phyloP scores from a whole-genome alignment of 2,113 vertebrate species.

The Meles meles region DNA sequence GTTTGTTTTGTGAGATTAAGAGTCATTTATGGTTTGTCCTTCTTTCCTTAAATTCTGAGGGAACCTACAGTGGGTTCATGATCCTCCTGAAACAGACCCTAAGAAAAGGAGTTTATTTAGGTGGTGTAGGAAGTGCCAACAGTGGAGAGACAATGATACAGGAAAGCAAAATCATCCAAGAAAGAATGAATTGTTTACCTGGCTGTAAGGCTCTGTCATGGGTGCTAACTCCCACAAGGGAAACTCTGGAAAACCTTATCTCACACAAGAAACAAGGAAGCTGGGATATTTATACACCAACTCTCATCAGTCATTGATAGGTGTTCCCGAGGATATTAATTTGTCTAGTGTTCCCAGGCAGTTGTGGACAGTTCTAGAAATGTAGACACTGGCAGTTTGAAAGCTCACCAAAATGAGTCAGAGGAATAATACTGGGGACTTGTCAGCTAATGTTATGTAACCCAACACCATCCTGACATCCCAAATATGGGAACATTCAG shows the following conservation, averaged over 20 bases:
- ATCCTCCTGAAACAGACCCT: background rate
- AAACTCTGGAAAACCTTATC: background rate
- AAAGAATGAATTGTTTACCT: background rate
- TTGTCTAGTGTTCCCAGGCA: background rate
- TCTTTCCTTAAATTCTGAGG: background rate
- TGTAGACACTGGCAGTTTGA: background rate
- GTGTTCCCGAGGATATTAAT: background rate
- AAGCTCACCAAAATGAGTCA: background rate
- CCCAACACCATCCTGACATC: background rate
- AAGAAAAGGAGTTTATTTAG: background rate
- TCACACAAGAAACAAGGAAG: background rate
- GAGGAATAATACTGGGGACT: background rate
- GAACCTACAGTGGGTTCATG: background rate
- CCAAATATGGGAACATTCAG: background rate
- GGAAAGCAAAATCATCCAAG: background rate
- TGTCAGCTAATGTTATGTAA: background rate
- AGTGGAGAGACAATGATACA: background rate
- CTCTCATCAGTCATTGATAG: background rate
- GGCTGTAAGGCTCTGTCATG: background rate
- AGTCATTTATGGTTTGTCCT: too few species aligned
- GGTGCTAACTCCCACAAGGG: background rate
- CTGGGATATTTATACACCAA: background rate
- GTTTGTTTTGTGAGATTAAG: too few species aligned
- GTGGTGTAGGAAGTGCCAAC: background rate
- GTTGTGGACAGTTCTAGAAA: background rate